A percentile compares a stretch with the other conserved stretches of the same genome.
phyloP scores from a whole-genome alignment of 2,113 vertebrate genomes.

The Charadrius vociferus region DNA sequence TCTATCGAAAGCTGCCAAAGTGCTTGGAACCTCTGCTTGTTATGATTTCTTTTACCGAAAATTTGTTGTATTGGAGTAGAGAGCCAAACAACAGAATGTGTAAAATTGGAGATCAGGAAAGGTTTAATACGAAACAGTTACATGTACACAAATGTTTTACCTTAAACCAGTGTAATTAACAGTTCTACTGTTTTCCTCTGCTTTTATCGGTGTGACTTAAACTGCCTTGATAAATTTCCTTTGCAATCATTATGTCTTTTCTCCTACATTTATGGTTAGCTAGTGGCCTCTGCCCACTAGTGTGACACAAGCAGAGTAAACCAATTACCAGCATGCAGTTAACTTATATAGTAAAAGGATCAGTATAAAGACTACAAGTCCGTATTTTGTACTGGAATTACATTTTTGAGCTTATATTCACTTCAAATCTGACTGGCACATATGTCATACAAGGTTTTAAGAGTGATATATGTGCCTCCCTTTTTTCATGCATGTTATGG shows the following conservation, averaged over 20 bases:
- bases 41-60: background rate
- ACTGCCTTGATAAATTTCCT: background rate
- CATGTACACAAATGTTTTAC: background rate
- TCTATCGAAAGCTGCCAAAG: background rate
- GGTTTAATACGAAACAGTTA: background rate
- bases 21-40: background rate
- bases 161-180: background rate
- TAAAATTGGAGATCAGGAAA: background rate
- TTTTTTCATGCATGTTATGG: background rate
- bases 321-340: background rate
- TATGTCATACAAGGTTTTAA: background rate
- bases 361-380: background rate
- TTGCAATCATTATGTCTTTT: background rate
- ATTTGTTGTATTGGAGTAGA: background rate
- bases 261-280: background rate
- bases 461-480: fast-evolving
- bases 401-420: background rate
- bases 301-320: background rate
- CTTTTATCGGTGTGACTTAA: background rate
- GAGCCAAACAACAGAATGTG: background rate
- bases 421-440: background rate
- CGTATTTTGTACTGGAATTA: background rate
- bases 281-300: background rate
- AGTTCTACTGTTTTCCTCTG: background rate
- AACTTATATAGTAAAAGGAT: background rate